Percentiles rank a stretch among this genome's conserved stretches.
Evolutionary conservation across 2,797 vertebrate species (phyloP).

Genomic region (Babyrousa celebensis): DNA sequence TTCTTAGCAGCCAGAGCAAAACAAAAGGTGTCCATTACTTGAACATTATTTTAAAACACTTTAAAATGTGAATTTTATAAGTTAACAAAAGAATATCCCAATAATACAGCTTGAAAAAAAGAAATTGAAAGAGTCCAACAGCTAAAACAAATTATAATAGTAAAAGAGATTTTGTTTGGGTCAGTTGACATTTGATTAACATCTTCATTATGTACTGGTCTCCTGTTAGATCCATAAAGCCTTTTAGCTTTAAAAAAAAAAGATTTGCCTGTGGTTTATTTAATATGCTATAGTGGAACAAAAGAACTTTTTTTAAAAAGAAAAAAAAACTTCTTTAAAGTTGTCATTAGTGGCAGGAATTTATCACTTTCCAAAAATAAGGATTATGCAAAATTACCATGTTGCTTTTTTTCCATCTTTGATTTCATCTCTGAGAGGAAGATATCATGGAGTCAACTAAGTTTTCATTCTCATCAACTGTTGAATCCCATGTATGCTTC

Average conservation of each 20-base stretch:
- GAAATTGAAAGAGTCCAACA: conserved; percentile 48
- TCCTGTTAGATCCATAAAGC: conserved; percentile 8
- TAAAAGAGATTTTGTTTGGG: conserved; percentile 40
- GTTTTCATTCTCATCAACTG: conserved; percentile 23
- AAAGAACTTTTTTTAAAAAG: neutral
- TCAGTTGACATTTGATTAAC: conserved; percentile 68
- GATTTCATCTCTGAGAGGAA: conserved; percentile 49
- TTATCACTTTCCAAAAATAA: conserved; percentile 67
- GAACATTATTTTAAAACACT: conserved; percentile 56
- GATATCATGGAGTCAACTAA: neutral
- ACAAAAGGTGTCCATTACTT: conserved; percentile 19
- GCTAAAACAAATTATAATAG: conserved; percentile 67
- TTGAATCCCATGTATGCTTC: neutral
- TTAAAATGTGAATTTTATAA: conserved; percentile 63
- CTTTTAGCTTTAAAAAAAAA: conserved; percentile 30
- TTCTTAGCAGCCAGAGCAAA: conserved; percentile 63
- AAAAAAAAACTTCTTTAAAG: conserved; percentile 16
- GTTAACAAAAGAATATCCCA: conserved; percentile 45
- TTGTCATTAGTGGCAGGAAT: conserved; percentile 25
- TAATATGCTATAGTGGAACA: conserved; percentile 42
- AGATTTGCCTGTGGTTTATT: conserved; percentile 58
- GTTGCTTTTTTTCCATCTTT: conserved; percentile 6
- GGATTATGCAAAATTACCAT: conserved; percentile 1
- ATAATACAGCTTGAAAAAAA: conserved; percentile 43
- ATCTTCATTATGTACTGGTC: conserved; percentile 29